A percentile compares a stretch with the other conserved stretches of the same genome.
phyloP scores from a whole-genome alignment of 2,888 invertebrate species.

The Campoplex nolae region DNA sequence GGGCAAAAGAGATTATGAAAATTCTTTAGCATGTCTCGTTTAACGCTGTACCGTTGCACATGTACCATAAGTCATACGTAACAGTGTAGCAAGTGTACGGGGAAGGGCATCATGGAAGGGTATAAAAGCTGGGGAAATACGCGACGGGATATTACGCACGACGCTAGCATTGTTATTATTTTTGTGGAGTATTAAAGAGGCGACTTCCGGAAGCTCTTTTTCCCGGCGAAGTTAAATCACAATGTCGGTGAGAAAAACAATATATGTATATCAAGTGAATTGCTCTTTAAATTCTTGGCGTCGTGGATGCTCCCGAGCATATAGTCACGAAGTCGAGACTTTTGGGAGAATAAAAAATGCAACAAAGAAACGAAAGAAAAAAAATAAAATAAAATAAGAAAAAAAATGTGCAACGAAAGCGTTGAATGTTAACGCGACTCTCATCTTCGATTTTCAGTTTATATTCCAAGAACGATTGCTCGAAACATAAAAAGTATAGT shows the following conservation, averaged over 20 bases:
- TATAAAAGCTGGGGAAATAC: constrained; percentile 49
- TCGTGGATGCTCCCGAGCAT: not conserved
- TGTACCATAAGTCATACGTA: constrained; percentile 38
- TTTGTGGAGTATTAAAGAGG: constrained; percentile 20
- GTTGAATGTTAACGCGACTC: not conserved
- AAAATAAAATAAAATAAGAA: too few species aligned
- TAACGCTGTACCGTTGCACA: constrained; percentile 12
- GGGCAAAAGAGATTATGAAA: constrained; percentile 20
- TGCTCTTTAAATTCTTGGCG: constrained; percentile 2
- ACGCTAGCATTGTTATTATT: constrained; percentile 32
- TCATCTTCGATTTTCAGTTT: not conserved
- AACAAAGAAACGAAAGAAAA: not conserved
- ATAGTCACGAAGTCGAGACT: not conserved
- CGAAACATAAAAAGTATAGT: not conserved
- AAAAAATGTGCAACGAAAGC: not conserved
- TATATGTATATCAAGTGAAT: not conserved
- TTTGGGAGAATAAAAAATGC: not conserved
- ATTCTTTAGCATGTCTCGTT: constrained; percentile 25
- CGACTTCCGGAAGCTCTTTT: constrained; percentile 48
- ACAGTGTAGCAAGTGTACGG: constrained; percentile 20
- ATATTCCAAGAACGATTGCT: too few species aligned
- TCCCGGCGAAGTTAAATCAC: not conserved
- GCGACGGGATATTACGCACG: constrained; percentile 19
- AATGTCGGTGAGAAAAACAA: not conserved
- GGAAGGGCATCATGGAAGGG: not conserved